Conservation (phyloP, 2,797 vertebrate genomes). For the Halcyon chelicuti region DNA sequence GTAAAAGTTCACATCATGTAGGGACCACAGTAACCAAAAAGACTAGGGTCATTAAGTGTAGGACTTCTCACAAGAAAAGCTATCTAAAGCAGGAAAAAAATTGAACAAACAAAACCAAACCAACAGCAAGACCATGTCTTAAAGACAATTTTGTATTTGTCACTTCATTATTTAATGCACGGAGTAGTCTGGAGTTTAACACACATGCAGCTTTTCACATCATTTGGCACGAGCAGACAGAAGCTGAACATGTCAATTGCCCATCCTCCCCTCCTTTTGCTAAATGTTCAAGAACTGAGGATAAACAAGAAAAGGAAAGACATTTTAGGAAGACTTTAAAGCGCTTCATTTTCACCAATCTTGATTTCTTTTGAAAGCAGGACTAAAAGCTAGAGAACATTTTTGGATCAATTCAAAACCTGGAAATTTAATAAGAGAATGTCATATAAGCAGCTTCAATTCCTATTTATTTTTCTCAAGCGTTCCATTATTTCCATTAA, state of each 20-base stretch:
- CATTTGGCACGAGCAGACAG: not conserved
- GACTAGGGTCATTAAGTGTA: not conserved
- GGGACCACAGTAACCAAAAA: not conserved
- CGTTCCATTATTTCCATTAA: not conserved
- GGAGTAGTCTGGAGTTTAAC: not conserved
- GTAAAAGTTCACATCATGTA: not conserved
- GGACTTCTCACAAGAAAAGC: not conserved
- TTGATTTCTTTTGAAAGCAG: not conserved
- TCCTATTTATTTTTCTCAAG: not conserved
- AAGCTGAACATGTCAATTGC: fast-evolving
- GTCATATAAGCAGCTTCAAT: not conserved
- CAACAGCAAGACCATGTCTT: not conserved
- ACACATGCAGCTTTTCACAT: not conserved
- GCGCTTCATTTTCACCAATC: not conserved
- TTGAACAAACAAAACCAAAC: too few relatives aligned
- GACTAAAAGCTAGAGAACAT: not conserved
- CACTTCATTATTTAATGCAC: not conserved
- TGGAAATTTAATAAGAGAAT: not conserved
- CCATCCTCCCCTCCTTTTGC: not conserved
- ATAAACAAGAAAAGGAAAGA: not conserved
- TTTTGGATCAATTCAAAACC: not conserved
- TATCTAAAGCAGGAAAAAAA: not conserved
- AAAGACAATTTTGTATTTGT: not conserved
- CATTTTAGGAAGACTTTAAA: not conserved
- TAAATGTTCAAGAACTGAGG: not conserved